Evolutionary conservation across 2,113 vertebrate genomes (phyloP).

Genomic region (Rhadina sibilatrix): DNA sequence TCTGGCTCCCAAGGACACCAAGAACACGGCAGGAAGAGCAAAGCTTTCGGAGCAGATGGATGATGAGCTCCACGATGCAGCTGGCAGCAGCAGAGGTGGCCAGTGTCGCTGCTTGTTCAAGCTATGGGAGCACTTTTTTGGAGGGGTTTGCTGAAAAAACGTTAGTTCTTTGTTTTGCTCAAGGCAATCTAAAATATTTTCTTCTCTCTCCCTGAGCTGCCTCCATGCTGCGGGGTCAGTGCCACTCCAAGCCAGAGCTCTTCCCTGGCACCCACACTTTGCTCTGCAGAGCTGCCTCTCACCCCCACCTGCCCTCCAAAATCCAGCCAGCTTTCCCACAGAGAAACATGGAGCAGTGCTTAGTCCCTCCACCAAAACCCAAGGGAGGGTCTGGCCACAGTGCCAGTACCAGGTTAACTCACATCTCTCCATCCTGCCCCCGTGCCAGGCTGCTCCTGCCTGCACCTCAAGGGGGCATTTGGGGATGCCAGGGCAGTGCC

Average conservation of each 20-base stretch:
- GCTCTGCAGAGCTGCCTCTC: background rate
- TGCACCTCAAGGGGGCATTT: accelerated
- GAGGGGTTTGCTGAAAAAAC: background rate
- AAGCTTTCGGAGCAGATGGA: background rate
- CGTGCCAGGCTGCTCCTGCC: background rate
- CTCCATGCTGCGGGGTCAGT: accelerated
- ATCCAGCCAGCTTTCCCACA: background rate
- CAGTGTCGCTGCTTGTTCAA: background rate
- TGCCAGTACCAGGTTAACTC: accelerated
- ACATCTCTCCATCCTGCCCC: accelerated
- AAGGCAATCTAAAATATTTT: background rate
- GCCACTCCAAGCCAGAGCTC: background rate
- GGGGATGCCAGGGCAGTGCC: background rate
- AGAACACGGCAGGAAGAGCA: background rate
- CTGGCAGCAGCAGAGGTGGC: accelerated
- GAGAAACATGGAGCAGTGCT: accelerated
- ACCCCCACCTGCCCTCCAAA: no score
- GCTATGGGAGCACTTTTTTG: accelerated
- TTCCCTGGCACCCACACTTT: accelerated
- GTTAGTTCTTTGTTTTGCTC: background rate
- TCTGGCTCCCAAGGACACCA: slow-evolving; percentile 15
- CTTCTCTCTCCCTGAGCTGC: background rate
- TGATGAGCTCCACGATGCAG: background rate
- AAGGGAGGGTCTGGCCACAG: accelerated
- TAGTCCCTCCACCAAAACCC: background rate